These are phyloP conservation scores for Sardina pilchardus DNA, from an alignment of 2,113 vertebrate species.

Conservation along the genomic window DNA sequence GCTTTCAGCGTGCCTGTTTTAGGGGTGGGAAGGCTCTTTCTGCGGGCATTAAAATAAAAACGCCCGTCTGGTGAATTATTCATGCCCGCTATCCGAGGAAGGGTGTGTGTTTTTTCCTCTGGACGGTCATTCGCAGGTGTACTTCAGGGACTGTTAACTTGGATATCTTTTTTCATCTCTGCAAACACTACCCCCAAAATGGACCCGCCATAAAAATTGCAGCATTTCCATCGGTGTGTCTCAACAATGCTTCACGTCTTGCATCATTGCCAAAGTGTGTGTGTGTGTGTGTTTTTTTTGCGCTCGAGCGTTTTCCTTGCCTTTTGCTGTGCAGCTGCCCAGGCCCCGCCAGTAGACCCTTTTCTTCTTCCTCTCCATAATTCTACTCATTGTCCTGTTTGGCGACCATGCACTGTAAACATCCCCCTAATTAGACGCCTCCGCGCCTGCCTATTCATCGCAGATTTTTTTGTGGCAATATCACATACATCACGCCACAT, in stretches of 20 bases:
- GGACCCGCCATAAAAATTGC: constrained; percentile 17
- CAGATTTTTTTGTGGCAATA: constrained; percentile 49
- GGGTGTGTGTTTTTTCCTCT: constrained; percentile 18
- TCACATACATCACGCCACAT: constrained; percentile 48
- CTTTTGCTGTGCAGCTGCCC: background rate
- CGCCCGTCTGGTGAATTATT: constrained; percentile 36
- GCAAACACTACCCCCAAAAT: background rate
- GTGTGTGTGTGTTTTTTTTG: no score
- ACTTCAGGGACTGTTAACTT: background rate
- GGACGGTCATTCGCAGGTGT: constrained; percentile 33
- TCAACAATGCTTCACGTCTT: constrained; percentile 8
- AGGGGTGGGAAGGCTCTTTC: constrained; percentile 10
- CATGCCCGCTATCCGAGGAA: constrained; percentile 16
- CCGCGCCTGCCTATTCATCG: constrained; percentile 40
- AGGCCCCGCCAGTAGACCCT: background rate
- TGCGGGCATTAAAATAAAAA: constrained; percentile 35
- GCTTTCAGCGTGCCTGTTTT: background rate
- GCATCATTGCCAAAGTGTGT: background rate
- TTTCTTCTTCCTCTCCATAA: constrained; percentile 35
- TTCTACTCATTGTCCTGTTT: constrained; percentile 35
- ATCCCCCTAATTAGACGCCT: constrained; percentile 47
- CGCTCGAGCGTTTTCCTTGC: background rate
- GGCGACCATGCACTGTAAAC: constrained; percentile 36
- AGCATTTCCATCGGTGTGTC: background rate
- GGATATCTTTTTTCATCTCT: background rate